Evolutionary conservation across 2,113 vertebrate species (phyloP).

Genomic region (Grallaria varia): DNA sequence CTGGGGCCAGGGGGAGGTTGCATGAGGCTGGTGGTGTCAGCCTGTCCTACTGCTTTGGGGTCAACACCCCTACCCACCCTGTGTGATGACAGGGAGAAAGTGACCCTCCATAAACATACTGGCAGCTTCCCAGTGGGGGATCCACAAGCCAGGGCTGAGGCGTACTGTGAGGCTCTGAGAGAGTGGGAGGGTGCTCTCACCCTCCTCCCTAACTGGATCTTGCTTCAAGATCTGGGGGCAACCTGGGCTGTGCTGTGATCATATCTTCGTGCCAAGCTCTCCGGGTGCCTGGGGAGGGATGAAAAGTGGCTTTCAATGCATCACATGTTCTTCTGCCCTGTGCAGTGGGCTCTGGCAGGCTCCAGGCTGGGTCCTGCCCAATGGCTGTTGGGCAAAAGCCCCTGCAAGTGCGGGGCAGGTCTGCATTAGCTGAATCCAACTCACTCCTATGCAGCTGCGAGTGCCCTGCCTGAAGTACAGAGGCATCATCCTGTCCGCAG

Average conservation of each 20-base stretch:
- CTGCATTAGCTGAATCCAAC: not conserved
- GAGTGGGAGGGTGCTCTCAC: not conserved
- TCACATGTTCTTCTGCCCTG: not conserved
- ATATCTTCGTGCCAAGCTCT: not conserved
- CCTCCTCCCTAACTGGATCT: not conserved
- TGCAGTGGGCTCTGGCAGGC: not conserved
- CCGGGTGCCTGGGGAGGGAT: not conserved
- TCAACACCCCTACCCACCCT: not conserved
- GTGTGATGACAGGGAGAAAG: accelerated
- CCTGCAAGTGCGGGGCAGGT: accelerated
- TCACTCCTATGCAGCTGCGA: accelerated
- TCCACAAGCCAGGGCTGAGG: not conserved
- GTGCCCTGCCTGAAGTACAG: not conserved
- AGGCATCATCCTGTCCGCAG: not conserved
- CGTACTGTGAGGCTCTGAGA: not conserved
- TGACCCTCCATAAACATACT: not conserved
- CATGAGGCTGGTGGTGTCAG: not conserved
- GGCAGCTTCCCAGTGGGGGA: not conserved
- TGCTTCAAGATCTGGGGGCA: not conserved
- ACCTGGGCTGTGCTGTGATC: not conserved
- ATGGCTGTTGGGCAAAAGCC: not conserved
- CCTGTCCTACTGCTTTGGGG: not conserved
- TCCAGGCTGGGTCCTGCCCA: not conserved
- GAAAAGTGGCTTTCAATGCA: not conserved
- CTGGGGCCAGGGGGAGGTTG: accelerated